phyloP scores from a whole-genome alignment of 2,888 invertebrate genomes.

The Tenthredo notha region DNA sequence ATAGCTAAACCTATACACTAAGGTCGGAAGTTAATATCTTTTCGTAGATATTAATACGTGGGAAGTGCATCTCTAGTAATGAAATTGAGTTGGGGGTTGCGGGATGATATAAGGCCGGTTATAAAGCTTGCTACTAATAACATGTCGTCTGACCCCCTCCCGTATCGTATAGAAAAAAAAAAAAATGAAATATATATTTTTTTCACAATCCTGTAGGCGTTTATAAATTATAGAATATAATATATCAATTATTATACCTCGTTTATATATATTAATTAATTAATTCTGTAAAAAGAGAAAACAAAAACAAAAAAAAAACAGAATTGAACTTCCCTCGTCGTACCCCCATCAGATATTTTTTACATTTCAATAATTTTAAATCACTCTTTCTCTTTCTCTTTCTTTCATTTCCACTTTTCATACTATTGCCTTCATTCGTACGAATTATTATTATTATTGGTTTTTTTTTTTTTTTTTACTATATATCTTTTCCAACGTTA shows the following conservation, averaged over 20 bases:
- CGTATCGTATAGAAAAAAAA: neutral
- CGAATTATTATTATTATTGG: neutral
- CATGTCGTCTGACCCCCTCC: neutral
- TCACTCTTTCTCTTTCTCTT: neutral
- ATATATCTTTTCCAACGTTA: slow-evolving; percentile 50
- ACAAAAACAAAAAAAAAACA: neutral
- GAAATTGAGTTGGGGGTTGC: slow-evolving; percentile 68
- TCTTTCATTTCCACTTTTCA: no score
- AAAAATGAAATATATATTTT: neutral
- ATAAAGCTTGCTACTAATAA: slow-evolving; percentile 63
- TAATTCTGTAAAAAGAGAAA: neutral
- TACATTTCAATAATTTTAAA: slow-evolving; percentile 15
- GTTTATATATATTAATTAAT: neutral
- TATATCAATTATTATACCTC: neutral
- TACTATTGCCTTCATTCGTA: no score
- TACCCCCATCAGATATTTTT: neutral
- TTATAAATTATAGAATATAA: neutral
- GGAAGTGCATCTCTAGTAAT: slow-evolving; percentile 72
- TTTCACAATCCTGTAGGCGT: neutral
- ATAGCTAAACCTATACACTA: slow-evolving; percentile 55
- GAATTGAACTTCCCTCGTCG: neutral
- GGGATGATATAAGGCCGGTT: slow-evolving; percentile 72
- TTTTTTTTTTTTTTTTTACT: neutral
- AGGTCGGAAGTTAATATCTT: slow-evolving; percentile 76
- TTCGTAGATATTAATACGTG: slow-evolving; percentile 74